These are phyloP conservation scores for Chelon auratus DNA, from an alignment of 2,797 vertebrate genomes.

Conservation along the genomic window DNA sequence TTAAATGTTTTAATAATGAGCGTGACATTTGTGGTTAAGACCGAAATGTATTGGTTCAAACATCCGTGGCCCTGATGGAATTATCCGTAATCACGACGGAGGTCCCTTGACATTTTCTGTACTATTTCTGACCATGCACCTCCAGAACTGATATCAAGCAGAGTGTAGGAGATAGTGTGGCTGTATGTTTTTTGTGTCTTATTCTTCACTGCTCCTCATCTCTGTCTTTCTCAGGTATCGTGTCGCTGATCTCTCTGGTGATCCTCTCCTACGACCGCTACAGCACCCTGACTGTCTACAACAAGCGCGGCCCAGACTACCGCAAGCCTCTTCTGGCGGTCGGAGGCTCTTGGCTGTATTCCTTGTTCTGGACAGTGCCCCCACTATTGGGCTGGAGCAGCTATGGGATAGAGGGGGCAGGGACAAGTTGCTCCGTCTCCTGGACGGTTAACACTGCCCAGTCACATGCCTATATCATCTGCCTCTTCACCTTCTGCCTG, in stretches of 20 bases:
- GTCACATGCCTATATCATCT: slow-evolving; percentile 90
- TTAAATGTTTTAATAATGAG: too few species aligned
- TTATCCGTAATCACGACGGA: too few species aligned
- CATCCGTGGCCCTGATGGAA: too few species aligned
- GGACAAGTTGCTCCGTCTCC: slow-evolving; percentile 90
- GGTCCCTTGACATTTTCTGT: too few species aligned
- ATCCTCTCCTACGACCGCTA: slow-evolving; percentile 92
- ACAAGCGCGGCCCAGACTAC: slow-evolving; percentile 83
- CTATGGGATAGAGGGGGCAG: slow-evolving; percentile 89
- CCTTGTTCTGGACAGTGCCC: slow-evolving; percentile 91
- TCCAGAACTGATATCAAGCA: not conserved
- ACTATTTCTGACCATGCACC: not conserved
- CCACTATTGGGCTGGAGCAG: slow-evolving; percentile 93
- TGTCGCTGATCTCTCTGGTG: slow-evolving; percentile 91
- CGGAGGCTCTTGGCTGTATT: slow-evolving; percentile 88
- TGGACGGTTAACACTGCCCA: slow-evolving; percentile 85
- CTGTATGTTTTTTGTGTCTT: not conserved
- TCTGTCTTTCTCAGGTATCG: slow-evolving; percentile 84
- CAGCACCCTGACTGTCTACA: slow-evolving; percentile 89
- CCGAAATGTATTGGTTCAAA: too few species aligned
- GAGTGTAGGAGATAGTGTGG: not conserved
- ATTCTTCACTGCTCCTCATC: slow-evolving; percentile 7
- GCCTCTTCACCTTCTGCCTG: slow-evolving; percentile 92
- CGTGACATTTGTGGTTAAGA: too few species aligned
- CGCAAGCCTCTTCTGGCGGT: slow-evolving; percentile 88